Percentiles rank a stretch among this genome's conserved stretches.
phyloP scores from a whole-genome alignment of 2,888 invertebrate genomes.

The Cenopis cana region DNA sequence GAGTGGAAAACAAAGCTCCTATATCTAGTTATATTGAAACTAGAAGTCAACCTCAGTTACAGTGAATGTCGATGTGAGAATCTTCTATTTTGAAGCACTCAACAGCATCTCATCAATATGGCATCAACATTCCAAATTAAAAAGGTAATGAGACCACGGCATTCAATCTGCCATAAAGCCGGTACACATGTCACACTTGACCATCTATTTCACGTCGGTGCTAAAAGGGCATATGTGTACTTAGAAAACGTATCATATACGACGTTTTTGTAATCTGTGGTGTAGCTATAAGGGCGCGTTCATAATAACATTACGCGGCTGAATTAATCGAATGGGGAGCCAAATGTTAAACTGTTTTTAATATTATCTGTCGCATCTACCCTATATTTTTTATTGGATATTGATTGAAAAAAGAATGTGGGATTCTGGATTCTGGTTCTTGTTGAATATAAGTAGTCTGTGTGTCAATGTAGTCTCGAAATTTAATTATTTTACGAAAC shows the following conservation, averaged over 20 bases:
- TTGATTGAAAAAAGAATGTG: not conserved
- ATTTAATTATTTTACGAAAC: not conserved
- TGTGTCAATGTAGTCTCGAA: not conserved
- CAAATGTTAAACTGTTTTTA: slow-evolving; percentile 45
- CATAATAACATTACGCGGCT: slow-evolving; percentile 39
- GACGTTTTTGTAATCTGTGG: not conserved
- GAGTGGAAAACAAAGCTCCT: too few species aligned
- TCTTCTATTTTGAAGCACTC: not conserved
- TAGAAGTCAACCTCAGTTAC: not conserved
- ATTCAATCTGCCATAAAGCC: slow-evolving; percentile 43
- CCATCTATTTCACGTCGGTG: slow-evolving; percentile 10
- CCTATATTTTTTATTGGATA: slow-evolving; percentile 35
- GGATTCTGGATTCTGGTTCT: slow-evolving; percentile 1
- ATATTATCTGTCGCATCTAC: slow-evolving; percentile 43
- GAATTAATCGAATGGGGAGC: slow-evolving; percentile 43
- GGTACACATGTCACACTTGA: slow-evolving; percentile 45
- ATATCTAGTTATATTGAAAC: not conserved
- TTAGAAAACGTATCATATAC: not conserved
- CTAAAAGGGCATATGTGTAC: slow-evolving; percentile 3
- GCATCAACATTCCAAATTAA: slow-evolving; percentile 27
- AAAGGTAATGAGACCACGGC: slow-evolving; percentile 36
- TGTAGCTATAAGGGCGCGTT: slow-evolving; percentile 33
- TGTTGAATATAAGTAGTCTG: not conserved
- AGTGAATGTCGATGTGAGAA: not conserved
- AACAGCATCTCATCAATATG: not conserved